These are phyloP conservation scores for Gibbula magus DNA, from an alignment of 2,888 invertebrate species.

Conservation along the genomic window DNA sequence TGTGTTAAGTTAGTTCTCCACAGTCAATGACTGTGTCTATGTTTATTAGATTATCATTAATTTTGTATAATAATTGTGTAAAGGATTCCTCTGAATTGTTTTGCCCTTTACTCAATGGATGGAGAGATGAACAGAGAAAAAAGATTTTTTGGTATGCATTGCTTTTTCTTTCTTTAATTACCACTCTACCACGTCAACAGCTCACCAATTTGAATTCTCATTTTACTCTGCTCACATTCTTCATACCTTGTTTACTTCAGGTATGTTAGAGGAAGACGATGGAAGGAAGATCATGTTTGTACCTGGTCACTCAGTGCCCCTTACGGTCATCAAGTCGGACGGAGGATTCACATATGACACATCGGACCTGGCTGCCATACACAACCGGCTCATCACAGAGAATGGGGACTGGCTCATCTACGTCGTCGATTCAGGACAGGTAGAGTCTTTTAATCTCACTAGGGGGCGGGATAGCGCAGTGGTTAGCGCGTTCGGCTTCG, in stretches of 20 bases:
- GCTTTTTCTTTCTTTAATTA: not conserved
- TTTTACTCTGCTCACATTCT: too few species aligned
- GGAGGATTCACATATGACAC: constrained; percentile 98
- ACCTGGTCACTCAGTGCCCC: constrained; percentile 80
- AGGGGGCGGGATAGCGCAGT: too few species aligned
- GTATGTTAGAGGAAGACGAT: constrained; percentile 78
- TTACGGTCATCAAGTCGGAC: constrained; percentile 97
- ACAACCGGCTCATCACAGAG: constrained; percentile 82
- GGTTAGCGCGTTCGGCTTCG: too few species aligned
- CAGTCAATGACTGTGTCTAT: too few species aligned
- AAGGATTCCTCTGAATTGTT: too few species aligned
- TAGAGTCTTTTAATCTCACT: constrained; percentile 35
- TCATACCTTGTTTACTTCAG: not conserved
- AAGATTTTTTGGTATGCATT: too few species aligned
- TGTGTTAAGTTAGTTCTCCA: too few species aligned
- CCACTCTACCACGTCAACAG: too few species aligned
- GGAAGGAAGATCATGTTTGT: constrained; percentile 80
- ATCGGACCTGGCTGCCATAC: constrained; percentile 95
- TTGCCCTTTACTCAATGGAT: too few species aligned
- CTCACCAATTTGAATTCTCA: not conserved
- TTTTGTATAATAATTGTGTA: too few species aligned
- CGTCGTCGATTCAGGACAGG: constrained; percentile 96
- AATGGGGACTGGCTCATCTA: constrained; percentile 92
- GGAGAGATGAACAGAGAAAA: too few species aligned
- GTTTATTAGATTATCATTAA: too few species aligned